Conservation (phyloP, 2,888 invertebrate genomes). For the Fissipunctia ypsillon region DNA sequence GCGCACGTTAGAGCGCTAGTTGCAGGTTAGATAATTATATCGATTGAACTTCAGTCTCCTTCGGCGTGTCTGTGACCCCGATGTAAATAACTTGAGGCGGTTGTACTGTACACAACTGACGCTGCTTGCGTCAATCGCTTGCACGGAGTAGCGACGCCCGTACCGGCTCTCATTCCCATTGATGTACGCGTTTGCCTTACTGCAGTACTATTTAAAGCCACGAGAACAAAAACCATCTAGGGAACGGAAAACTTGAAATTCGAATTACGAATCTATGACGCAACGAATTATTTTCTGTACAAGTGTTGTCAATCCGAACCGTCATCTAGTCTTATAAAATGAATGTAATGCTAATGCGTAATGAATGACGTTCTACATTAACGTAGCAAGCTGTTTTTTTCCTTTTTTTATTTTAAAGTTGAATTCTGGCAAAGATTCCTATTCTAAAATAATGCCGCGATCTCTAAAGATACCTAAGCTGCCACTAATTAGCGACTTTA, state of each 20-base stretch:
- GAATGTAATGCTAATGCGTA: constrained; percentile 5
- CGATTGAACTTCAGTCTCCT: constrained; percentile 87
- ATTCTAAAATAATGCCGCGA: constrained; percentile 17
- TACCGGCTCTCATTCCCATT: constrained; percentile 72
- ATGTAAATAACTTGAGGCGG: constrained; percentile 90
- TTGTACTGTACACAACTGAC: constrained; percentile 88
- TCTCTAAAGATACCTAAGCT: constrained; percentile 32
- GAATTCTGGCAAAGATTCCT: neutral
- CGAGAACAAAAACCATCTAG: constrained; percentile 70
- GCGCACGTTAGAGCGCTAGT: constrained; percentile 68
- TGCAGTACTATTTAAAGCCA: constrained; percentile 75
- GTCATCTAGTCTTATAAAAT: constrained; percentile 48
- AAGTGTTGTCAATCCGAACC: constrained; percentile 52
- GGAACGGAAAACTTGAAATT: constrained; percentile 70
- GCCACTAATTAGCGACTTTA: constrained; percentile 34
- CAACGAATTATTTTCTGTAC: constrained; percentile 60
- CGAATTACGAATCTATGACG: constrained; percentile 67
- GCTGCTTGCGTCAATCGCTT: constrained; percentile 87
- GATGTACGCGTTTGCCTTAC: constrained; percentile 77
- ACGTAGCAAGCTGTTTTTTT: constrained; percentile 18
- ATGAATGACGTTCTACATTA: constrained; percentile 29
- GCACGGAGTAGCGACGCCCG: constrained; percentile 68
- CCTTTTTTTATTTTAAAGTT: constrained; percentile 6
- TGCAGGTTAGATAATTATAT: constrained; percentile 86
- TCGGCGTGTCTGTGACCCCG: constrained; percentile 90